phyloP scores from a whole-genome alignment of 2,797 vertebrate genomes.

The Tarsius wallacei region DNA sequence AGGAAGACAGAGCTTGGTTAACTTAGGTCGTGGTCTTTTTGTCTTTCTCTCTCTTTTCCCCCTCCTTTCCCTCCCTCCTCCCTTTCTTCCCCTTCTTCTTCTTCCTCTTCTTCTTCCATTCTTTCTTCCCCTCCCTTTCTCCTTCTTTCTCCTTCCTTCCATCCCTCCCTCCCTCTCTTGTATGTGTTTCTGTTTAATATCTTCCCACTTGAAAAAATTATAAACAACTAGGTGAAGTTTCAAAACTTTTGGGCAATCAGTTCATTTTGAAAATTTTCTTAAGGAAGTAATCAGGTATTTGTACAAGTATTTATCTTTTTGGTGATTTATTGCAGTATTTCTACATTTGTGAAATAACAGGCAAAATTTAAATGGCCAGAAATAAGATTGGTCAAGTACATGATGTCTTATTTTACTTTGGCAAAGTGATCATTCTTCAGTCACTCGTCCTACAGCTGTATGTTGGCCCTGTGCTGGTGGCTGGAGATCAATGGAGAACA shows the following conservation, averaged over 20 bases:
- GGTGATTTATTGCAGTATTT: background rate
- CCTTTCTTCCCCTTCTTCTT: fast-evolving
- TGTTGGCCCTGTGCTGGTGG: background rate
- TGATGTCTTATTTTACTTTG: background rate
- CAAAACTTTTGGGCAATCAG: background rate
- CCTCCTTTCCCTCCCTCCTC: background rate
- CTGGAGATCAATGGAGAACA: background rate
- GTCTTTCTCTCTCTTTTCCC: background rate
- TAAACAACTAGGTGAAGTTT: background rate
- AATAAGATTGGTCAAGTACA: background rate
- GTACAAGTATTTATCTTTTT: background rate
- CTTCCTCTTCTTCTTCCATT: too few relatives aligned
- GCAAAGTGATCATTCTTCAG: background rate
- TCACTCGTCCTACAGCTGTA: background rate
- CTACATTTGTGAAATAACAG: background rate
- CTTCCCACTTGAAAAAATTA: conserved; percentile 16
- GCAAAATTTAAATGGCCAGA: background rate
- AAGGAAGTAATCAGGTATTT: background rate
- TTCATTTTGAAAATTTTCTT: background rate
- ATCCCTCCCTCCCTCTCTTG: background rate
- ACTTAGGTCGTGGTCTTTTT: background rate
- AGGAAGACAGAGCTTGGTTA: conserved; percentile 14
- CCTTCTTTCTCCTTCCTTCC: background rate
- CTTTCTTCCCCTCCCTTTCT: fast-evolving
- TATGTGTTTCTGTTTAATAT: background rate